These are phyloP conservation scores for Parnassius mnemosyne DNA, from an alignment of 2,888 invertebrate species.

Conservation along the genomic window DNA sequence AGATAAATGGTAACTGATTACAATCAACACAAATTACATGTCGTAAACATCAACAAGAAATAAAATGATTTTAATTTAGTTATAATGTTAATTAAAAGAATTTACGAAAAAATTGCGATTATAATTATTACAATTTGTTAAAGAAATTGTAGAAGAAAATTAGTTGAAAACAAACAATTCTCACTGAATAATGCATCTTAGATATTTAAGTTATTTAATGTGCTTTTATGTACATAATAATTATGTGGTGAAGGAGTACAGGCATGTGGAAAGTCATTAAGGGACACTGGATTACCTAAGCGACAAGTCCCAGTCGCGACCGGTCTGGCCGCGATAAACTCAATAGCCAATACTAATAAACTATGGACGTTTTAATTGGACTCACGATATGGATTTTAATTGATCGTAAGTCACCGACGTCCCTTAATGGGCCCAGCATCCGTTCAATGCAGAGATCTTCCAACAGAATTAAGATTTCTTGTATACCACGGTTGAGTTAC, in stretches of 20 bases:
- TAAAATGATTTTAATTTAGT: no score
- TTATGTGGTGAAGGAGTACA: not conserved
- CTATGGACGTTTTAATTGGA: conserved; percentile 68
- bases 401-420: conserved; percentile 63
- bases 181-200: no score
- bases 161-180: no score
- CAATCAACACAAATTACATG: no score
- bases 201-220: not conserved
- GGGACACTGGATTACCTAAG: conserved; percentile 4
- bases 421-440: conserved; percentile 54
- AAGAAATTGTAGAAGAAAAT: no score
- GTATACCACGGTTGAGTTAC: conserved; percentile 30
- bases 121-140: no score
- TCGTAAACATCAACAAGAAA: no score
- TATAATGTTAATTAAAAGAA: no score
- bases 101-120: no score
- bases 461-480: conserved; percentile 46
- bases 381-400: conserved; percentile 73
- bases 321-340: conserved; percentile 53
- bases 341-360: conserved; percentile 62
- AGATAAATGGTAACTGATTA: no score
- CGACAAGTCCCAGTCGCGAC: conserved; percentile 30
- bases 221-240: not conserved
- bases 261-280: conserved; percentile 20
- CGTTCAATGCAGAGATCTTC: conserved; percentile 48